Evolutionary conservation across 1,140 invertebrate species (phyloP).

Genomic region (Plutomurus gul): DNA sequence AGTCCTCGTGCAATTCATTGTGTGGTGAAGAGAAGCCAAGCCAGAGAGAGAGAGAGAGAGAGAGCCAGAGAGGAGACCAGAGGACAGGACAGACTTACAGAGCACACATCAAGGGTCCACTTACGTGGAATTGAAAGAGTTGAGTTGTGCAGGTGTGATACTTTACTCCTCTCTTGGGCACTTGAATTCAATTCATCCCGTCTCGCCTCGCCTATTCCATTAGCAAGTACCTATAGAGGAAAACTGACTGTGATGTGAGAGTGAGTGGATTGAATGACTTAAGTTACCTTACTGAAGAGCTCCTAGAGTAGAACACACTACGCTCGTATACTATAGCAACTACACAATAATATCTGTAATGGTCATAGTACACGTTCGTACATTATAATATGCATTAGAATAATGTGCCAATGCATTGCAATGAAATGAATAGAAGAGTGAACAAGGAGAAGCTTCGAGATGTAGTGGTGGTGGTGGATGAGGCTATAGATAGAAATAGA

Average conservation of each 20-base stretch:
- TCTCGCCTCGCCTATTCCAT: constrained; percentile 27
- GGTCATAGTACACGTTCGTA: no score
- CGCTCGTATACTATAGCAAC: neutral
- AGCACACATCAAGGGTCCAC: constrained; percentile 18
- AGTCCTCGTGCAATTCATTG: no score
- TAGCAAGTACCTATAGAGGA: constrained; percentile 15
- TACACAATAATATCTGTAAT: neutral
- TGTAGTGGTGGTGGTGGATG: no score
- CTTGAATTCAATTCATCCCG: constrained; percentile 24
- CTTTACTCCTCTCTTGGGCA: constrained; percentile 20
- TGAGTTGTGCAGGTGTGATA: constrained; percentile 26
- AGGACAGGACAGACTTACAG: neutral
- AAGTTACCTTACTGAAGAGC: neutral
- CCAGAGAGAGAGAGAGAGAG: neutral
- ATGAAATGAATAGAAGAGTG: neutral
- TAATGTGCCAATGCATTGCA: neutral
- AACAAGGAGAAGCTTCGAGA: neutral
- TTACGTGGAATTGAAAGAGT: constrained; percentile 1
- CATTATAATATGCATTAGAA: no score
- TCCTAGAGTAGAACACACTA: neutral
- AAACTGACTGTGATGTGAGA: neutral
- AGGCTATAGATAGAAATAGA: no score
- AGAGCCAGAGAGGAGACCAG: neutral
- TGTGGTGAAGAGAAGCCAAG: neutral
- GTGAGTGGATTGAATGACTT: neutral